A percentile compares a stretch with the other conserved stretches of the same genome.
phyloP scores from a whole-genome alignment of 2,113 vertebrate genomes.

The Crotalus tigris region DNA sequence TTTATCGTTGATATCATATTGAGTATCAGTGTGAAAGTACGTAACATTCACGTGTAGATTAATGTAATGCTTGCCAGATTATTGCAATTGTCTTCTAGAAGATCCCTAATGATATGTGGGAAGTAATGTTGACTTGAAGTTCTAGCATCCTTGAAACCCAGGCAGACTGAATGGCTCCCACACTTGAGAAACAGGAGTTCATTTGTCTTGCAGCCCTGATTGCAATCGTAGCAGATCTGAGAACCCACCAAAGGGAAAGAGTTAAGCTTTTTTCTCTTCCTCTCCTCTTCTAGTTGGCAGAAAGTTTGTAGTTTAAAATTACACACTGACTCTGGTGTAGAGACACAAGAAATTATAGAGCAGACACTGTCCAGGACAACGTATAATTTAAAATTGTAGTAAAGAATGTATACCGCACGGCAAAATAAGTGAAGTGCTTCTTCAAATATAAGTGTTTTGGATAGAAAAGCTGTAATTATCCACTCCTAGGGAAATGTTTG shows the following conservation, averaged over 20 bases:
- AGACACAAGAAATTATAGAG: conserved; percentile 91
- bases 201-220: conserved; percentile 13
- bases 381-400: conserved; percentile 88
- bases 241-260: conserved; percentile 69
- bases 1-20: background rate
- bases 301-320: conserved; percentile 87
- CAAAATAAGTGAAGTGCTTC: conserved; percentile 84
- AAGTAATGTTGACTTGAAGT: conserved; percentile 22
- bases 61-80: background rate
- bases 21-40: background rate
- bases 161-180: conserved; percentile 17
- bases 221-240: conserved; percentile 48
- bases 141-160: conserved; percentile 54
- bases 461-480: conserved; percentile 87
- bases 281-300: conserved; percentile 76
- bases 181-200: conserved; percentile 40
- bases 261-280: conserved; percentile 74
- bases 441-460: conserved; percentile 80
- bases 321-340: conserved; percentile 86
- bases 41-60: conserved; percentile 17
- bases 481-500: conserved; percentile 88
- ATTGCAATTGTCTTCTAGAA: conserved; percentile 37
- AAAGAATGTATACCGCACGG: conserved; percentile 86
- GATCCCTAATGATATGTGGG: conserved; percentile 47
- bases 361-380: conserved; percentile 89